Conservation (phyloP, 2,888 invertebrate genomes). For the Apomyelois bistriatella region DNA sequence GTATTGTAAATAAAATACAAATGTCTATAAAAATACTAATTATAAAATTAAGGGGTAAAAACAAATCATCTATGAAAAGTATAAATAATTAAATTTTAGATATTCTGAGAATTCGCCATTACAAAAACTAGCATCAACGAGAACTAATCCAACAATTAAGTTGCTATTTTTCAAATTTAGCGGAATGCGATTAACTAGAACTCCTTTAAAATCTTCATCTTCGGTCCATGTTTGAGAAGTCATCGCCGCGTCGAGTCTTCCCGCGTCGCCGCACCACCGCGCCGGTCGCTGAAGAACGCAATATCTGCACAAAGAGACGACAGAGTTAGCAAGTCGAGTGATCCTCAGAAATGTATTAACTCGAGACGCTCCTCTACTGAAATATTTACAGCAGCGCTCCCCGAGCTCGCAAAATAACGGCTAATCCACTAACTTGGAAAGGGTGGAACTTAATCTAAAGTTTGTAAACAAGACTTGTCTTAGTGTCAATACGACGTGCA, state of each 20-base stretch:
- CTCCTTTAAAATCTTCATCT: no score
- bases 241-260: neutral
- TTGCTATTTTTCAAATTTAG: no score
- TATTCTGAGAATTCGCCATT: no score
- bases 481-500: slow-evolving; percentile 16
- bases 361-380: slow-evolving; percentile 18
- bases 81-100: no score
- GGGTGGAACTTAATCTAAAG: slow-evolving; percentile 31
- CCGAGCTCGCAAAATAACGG: slow-evolving; percentile 20
- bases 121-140: no score
- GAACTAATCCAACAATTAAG: no score
- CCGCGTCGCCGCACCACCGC: neutral
- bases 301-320: slow-evolving; percentile 2
- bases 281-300: neutral
- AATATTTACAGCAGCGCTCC: slow-evolving; percentile 27
- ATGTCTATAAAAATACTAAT: no score
- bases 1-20: no score
- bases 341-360: slow-evolving; percentile 9
- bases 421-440: slow-evolving; percentile 27
- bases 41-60: no score
- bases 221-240: no score
- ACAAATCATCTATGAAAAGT: no score
- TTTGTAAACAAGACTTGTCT: slow-evolving; percentile 31
- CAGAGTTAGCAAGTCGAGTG: neutral
- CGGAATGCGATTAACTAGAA: no score